phyloP scores from a whole-genome alignment of 2,113 vertebrate genomes.

The Phaethon lepturus region DNA sequence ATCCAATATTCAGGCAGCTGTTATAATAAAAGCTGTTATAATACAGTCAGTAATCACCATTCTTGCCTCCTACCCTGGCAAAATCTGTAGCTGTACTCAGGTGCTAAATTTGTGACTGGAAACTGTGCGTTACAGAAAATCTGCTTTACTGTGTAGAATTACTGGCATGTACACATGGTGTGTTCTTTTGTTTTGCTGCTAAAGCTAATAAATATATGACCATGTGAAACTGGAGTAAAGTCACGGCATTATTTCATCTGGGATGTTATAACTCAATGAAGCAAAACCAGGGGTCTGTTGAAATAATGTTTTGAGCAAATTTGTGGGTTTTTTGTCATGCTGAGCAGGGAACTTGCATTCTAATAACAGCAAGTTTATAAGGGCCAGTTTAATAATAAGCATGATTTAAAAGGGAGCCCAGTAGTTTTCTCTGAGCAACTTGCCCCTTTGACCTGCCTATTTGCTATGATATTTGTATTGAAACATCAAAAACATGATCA shows the following conservation, averaged over 20 bases:
- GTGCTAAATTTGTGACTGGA: neutral
- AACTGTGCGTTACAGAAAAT: neutral
- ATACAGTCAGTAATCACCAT: neutral
- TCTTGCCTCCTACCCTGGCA: neutral
- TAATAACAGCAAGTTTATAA: neutral
- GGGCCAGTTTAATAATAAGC: neutral
- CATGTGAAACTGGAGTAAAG: neutral
- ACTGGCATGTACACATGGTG: neutral
- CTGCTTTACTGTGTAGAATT: neutral
- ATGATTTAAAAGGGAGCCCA: neutral
- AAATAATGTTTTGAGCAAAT: neutral
- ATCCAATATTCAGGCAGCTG: neutral
- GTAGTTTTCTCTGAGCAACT: neutral
- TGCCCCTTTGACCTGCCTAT: neutral
- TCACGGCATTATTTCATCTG: neutral
- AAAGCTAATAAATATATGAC: neutral
- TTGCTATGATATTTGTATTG: neutral
- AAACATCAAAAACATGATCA: neutral
- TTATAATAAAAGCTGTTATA: neutral
- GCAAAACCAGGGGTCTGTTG: neutral
- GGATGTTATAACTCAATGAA: neutral
- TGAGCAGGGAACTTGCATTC: neutral
- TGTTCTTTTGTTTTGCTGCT: neutral
- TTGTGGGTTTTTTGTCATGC: accelerated
- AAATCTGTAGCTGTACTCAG: neutral